Percentiles rank a stretch among this genome's conserved stretches.
These are phyloP conservation scores for Brachylomia viminalis DNA, from an alignment of 2,888 invertebrate species.

Conservation along the genomic window DNA sequence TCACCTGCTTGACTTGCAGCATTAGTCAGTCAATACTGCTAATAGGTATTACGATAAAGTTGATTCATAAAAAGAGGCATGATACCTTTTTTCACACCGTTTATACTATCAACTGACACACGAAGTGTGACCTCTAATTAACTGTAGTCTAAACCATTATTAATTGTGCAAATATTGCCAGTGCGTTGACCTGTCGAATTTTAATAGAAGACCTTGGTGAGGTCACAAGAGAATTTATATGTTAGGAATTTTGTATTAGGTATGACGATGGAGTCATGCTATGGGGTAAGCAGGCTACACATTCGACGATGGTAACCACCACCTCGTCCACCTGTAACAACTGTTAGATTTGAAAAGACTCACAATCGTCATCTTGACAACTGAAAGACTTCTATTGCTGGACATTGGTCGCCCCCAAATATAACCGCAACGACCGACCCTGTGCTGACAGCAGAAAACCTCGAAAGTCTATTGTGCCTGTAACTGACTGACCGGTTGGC, in stretches of 20 bases:
- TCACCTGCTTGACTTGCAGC: too few species aligned
- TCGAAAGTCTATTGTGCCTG: neutral
- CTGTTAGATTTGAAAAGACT: too few species aligned
- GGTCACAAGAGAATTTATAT: neutral
- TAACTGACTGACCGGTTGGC: too few species aligned
- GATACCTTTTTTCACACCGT: slow-evolving; percentile 7
- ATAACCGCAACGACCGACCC: neutral
- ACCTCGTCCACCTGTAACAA: too few species aligned
- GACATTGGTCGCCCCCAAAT: too few species aligned
- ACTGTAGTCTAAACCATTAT: slow-evolving; percentile 23
- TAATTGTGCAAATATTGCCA: slow-evolving; percentile 21
- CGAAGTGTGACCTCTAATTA: neutral
- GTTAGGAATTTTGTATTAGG: neutral
- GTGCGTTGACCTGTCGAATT: slow-evolving; percentile 29
- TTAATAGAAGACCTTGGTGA: neutral
- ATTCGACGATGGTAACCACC: too few species aligned
- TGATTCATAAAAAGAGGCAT: slow-evolving; percentile 8
- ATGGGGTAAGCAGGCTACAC: neutral
- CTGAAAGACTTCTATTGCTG: neutral
- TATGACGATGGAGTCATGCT: neutral
- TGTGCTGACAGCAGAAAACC: neutral
- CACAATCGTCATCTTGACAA: neutral
- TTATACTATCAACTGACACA: slow-evolving; percentile 16
- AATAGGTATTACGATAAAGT: neutral
- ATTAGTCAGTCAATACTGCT: neutral